Evolutionary conservation across 2,113 vertebrate species (phyloP).

Genomic region (Ursus arctos): DNA sequence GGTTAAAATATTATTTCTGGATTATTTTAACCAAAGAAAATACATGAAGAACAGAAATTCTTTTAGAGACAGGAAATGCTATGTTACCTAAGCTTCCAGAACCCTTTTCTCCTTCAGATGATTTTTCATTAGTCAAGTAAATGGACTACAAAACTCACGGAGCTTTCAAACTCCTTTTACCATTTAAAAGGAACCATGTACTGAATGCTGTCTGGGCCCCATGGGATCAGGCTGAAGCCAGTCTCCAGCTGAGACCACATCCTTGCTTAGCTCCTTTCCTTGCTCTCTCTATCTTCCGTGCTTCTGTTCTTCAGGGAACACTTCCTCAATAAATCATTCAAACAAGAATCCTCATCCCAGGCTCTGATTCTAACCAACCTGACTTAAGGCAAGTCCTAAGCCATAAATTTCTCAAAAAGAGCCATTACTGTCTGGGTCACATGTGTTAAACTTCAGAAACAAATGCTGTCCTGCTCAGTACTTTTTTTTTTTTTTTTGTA

Average conservation of each 20-base stretch:
- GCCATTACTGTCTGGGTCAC: background rate
- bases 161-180: background rate
- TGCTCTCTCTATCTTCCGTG: background rate
- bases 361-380: background rate
- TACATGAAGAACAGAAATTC: background rate
- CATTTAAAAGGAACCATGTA: background rate
- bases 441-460: background rate
- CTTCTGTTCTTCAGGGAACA: background rate
- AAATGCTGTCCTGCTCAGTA: background rate
- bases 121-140: background rate
- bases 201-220: too few species aligned
- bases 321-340: background rate
- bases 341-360: background rate
- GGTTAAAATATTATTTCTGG: conserved; percentile 30
- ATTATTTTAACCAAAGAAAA: conserved; percentile 36
- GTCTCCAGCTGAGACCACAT: background rate
- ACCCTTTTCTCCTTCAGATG: background rate
- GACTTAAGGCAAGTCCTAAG: background rate
- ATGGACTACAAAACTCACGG: background rate
- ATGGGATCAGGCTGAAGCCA: background rate
- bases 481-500: background rate
- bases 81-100: background rate
- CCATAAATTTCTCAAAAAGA: conserved; percentile 2
- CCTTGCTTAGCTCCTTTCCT: background rate
- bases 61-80: conserved; percentile 34